Evolutionary conservation across 2,113 vertebrate species (phyloP), one percentile per base, ranked within the genome.

Genomic region (Jaculus jaculus): DNA sequence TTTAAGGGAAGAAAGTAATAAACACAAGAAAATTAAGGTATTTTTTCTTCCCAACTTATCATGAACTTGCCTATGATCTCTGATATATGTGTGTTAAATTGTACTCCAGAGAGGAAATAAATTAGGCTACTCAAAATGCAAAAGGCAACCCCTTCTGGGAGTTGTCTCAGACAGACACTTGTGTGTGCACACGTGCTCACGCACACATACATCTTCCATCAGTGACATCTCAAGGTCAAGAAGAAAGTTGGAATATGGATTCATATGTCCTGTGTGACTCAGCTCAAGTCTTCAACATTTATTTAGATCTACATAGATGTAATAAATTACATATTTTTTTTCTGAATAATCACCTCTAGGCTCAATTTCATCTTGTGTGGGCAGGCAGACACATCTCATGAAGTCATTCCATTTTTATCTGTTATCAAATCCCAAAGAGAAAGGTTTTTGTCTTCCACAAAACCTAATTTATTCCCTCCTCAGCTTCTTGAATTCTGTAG

Each of bases 381-480:
- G 10, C 5, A 92, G 63, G 18, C 13, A 93, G 68, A 60, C 24
- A 65, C 4, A 5, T 84, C 39, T 28, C n/a, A 39, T n/a, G 28
- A 91, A 89, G 85, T 23, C 12, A 61, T 60, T 74, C 63, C 21
- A 24, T 47, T 34, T 5, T 0, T 85, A 28, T 77, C 47, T 32
- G 85, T 65, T 71, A 65, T 91, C 58, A 85, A 4, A 15, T 85
- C 63, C 24, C 18, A 79, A n/a, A 87, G 1, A 58, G 10, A 87
- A 81, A 91, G 7, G 8, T 26, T 26, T 96, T 75, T 89, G n/a
- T 92, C 65, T 94, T 81, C 65, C 18, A 2, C 54, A 65, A 68
- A 78, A 26, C 63, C 79, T 93, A 74, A 89, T 80, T 79, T 92
- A 78, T 92, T 94, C 78, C n/a, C 47, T 94, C 58, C 34, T 47